Evolutionary conservation across 2,888 invertebrate species (phyloP).

Genomic region (Neuroscelio doddi): DNA sequence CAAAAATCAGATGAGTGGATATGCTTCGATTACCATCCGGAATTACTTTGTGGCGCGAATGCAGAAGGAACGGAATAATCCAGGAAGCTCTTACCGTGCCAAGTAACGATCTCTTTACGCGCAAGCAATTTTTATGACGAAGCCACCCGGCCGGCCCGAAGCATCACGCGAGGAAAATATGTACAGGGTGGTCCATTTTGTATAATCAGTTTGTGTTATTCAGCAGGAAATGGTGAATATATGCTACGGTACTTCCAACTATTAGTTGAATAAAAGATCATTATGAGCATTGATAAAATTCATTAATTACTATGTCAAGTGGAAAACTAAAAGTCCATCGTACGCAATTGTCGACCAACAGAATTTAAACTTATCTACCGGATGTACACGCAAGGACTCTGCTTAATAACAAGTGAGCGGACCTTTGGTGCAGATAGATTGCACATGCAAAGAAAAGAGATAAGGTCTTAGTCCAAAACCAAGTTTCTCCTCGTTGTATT

Average conservation of each 20-base stretch:
- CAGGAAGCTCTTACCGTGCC: conserved; percentile 65
- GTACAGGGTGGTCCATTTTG: conserved; percentile 45
- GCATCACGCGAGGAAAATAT: conserved; percentile 65
- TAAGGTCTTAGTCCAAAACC: conserved; percentile 53
- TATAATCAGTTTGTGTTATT: conserved; percentile 40
- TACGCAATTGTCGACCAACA: too few relatives aligned
- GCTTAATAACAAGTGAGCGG: conserved; percentile 59
- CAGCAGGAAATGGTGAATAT: conserved; percentile 44
- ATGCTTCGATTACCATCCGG: conserved; percentile 51
- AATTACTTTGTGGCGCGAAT: conserved; percentile 45
- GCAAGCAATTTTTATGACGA: conserved; percentile 71
- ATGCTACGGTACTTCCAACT: conserved; percentile 40
- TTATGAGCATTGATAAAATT: conserved; percentile 41
- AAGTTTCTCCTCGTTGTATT: conserved; percentile 62
- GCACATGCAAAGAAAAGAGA: conserved; percentile 62
- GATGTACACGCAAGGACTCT: conserved; percentile 61
- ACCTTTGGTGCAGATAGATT: conserved; percentile 51
- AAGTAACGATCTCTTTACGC: conserved; percentile 70
- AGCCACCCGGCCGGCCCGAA: conserved; percentile 65
- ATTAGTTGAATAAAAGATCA: conserved; percentile 35
- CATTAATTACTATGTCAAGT: conserved; percentile 31
- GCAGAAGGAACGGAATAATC: conserved; percentile 54
- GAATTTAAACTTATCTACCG: conserved; percentile 49
- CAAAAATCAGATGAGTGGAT: conserved; percentile 44
- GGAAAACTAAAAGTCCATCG: too few relatives aligned